phyloP scores from a whole-genome alignment of 1,140 invertebrate species.

The Triops cancriformis region DNA sequence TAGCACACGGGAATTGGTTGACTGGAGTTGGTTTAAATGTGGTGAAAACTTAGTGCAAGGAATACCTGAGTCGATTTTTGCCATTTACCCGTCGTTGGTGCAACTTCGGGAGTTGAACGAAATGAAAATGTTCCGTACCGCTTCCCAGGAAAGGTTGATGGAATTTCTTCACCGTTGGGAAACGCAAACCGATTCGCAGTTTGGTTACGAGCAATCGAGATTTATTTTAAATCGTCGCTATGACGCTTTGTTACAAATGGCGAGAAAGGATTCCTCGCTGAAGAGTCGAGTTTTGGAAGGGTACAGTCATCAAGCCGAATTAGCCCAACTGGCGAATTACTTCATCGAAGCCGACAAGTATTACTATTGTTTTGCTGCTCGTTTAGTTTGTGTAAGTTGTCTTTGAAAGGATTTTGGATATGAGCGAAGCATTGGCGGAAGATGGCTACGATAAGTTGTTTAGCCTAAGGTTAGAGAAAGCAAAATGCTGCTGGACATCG shows the following conservation, averaged over 20 bases:
- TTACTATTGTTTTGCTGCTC: not conserved
- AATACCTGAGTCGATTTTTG: conserved; percentile 7
- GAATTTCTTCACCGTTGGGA: not conserved
- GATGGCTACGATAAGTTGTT: not conserved
- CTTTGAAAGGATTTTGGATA: not conserved
- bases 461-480: not conserved
- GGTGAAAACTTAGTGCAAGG: conserved; percentile 28
- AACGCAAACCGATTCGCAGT: not conserved
- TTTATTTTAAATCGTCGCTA: not conserved
- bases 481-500: not conserved
- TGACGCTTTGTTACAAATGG: not conserved
- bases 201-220: not conserved
- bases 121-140: not conserved
- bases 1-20: not conserved
- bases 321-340: not conserved
- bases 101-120: not conserved
- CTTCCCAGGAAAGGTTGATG: not conserved
- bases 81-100: not conserved
- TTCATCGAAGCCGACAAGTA: conserved; percentile 4
- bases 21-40: not conserved
- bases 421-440: not conserved
- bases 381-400: not conserved
- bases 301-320: not conserved
- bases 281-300: not conserved
- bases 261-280: not conserved